Conservation (phyloP, 2,113 vertebrate genomes). For the Scatophagus argus region DNA sequence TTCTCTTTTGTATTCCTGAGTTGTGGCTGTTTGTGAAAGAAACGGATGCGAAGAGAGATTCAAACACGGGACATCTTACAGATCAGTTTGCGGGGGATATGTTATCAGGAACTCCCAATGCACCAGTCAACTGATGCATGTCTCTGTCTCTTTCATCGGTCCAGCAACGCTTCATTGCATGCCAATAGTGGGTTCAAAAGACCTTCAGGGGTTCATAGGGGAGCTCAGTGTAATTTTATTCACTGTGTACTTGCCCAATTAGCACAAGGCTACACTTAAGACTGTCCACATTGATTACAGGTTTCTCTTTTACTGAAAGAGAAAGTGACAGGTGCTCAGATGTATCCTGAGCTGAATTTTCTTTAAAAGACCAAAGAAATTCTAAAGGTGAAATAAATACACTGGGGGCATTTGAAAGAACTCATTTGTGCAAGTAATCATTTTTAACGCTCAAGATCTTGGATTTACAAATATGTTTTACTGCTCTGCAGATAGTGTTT, state of each 20-base stretch:
- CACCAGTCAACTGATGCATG: conserved; percentile 7
- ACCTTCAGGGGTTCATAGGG: neutral
- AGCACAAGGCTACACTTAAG: neutral
- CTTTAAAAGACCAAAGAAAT: neutral
- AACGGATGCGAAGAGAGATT: neutral
- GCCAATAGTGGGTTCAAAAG: conserved; percentile 12
- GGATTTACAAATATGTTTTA: neutral
- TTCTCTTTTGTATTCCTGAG: neutral
- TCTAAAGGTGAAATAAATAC: neutral
- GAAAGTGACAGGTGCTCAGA: neutral
- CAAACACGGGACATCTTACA: neutral
- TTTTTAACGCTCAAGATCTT: neutral
- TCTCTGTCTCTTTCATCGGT: conserved; percentile 31
- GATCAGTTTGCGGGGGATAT: neutral
- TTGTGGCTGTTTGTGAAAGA: neutral
- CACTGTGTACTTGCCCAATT: neutral
- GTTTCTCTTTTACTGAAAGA: neutral
- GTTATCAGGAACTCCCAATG: neutral
- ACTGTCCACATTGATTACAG: neutral
- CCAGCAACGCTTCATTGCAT: neutral
- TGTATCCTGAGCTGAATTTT: neutral
- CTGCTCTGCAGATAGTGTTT: neutral
- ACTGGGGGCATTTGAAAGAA: neutral
- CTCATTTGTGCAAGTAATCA: neutral
- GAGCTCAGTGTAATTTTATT: neutral